Conservation (phyloP, 1,140 invertebrate species). For the Temnothorax nylanderi region DNA sequence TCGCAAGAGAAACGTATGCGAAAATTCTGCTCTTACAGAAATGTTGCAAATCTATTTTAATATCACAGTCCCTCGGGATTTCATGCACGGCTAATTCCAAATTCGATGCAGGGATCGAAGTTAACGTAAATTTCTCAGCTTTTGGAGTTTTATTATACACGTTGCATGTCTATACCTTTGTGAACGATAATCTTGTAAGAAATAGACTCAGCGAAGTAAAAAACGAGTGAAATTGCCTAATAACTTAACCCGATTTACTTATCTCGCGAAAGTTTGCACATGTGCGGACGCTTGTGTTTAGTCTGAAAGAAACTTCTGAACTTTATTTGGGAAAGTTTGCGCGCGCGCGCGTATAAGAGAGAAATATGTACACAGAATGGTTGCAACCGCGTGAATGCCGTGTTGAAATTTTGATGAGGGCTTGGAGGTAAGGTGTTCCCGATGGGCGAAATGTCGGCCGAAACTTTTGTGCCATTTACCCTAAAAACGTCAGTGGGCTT, state of each 20-base stretch:
- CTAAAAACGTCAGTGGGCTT: background rate
- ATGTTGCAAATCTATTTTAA: background rate
- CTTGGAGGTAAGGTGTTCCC: constrained; percentile 4
- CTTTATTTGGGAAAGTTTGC: constrained; percentile 48
- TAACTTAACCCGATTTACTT: constrained; percentile 19
- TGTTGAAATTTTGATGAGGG: constrained; percentile 49
- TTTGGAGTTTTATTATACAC: background rate
- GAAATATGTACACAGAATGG: background rate
- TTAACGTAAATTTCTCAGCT: background rate
- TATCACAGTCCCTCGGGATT: background rate
- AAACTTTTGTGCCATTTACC: constrained; percentile 26
- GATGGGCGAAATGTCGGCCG: constrained; percentile 15
- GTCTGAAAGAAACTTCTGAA: constrained; percentile 27
- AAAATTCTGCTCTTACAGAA: too few species aligned
- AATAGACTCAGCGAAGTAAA: background rate
- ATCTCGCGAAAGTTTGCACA: constrained; percentile 23
- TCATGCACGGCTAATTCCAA: background rate
- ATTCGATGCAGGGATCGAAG: background rate
- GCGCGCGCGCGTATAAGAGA: background rate
- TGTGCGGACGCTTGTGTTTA: background rate
- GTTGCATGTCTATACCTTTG: background rate
- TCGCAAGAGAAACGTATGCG: too few species aligned
- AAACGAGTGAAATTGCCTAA: background rate
- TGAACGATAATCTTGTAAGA: background rate
- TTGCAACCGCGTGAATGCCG: background rate